These are phyloP conservation scores for Philopotamus ludificatus DNA, from an alignment of 1,140 invertebrate genomes.

Conservation along the genomic window DNA sequence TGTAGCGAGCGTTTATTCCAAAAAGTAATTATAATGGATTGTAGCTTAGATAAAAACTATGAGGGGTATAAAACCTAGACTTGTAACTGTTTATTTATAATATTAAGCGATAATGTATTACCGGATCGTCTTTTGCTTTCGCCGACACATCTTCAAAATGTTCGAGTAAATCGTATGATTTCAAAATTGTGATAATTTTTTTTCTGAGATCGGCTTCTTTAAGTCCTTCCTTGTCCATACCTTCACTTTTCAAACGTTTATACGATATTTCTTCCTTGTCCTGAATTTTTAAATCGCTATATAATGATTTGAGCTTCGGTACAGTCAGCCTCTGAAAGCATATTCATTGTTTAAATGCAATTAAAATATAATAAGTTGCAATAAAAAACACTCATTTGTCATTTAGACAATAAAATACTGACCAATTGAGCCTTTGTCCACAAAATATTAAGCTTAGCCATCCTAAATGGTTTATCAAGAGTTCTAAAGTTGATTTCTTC, in stretches of 20 bases:
- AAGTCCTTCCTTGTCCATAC: constrained; percentile 81
- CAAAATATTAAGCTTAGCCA: constrained; percentile 80
- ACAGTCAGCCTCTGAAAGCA: constrained; percentile 71
- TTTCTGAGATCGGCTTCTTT: constrained; percentile 79
- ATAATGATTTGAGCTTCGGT: constrained; percentile 80
- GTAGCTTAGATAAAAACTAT: background rate
- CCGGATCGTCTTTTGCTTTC: constrained; percentile 57
- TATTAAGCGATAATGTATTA: constrained; percentile 39
- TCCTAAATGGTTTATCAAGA: constrained; percentile 76
- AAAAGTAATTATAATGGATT: background rate
- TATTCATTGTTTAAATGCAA: background rate
- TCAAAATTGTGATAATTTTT: constrained; percentile 80
- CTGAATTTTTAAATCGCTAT: constrained; percentile 85
- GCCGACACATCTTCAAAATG: constrained; percentile 72
- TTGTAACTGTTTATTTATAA: background rate
- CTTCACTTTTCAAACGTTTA: constrained; percentile 79
- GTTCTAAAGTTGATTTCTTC: constrained; percentile 56
- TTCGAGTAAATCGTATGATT: constrained; percentile 76
- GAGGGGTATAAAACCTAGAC: too few species aligned
- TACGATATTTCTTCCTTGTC: constrained; percentile 86
- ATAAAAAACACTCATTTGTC: background rate
- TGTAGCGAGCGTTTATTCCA: background rate
- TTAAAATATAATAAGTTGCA: constrained; percentile 1
- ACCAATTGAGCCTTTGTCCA: constrained; percentile 84
- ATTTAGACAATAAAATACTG: constrained; percentile 40